phyloP scores from a whole-genome alignment of 2,113 vertebrate genomes.

The Halichoerus grypus region DNA sequence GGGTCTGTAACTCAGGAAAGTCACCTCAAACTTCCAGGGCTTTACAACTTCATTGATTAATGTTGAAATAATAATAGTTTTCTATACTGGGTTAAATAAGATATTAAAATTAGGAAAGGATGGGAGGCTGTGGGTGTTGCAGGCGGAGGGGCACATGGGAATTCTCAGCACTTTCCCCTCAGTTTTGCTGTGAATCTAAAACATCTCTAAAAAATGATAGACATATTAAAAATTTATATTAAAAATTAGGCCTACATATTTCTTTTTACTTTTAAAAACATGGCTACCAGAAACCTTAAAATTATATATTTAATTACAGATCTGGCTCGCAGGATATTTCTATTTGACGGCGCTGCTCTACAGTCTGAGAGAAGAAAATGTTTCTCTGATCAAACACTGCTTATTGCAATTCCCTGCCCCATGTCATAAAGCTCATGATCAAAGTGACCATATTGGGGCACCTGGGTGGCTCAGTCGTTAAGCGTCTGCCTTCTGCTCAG shows the following conservation, averaged over 20 bases:
- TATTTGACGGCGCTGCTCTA: neutral
- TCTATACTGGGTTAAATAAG: slow-evolving; percentile 18
- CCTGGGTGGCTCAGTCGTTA: no score
- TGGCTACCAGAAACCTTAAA: neutral
- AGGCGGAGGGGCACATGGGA: neutral
- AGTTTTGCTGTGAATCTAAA: slow-evolving; percentile 16
- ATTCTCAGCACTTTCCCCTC: neutral
- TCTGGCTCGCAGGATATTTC: neutral
- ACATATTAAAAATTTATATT: neutral
- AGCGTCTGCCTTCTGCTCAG: no score
- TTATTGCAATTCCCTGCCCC: fast-evolving
- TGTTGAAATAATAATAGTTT: neutral
- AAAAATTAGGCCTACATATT: neutral
- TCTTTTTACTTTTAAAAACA: slow-evolving; percentile 10
- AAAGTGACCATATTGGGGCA: fast-evolving
- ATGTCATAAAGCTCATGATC: neutral
- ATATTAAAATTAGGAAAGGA: neutral
- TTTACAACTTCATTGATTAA: neutral
- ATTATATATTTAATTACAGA: neutral
- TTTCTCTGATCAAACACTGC: neutral
- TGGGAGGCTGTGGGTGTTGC: neutral
- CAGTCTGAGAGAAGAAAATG: neutral
- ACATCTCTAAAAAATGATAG: slow-evolving; percentile 11
- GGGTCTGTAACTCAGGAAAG: neutral
- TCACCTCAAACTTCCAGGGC: neutral